These are phyloP conservation scores for Caenorhabditis sulstoni DNA, from an alignment of 2,888 invertebrate species.

Conservation along the genomic window DNA sequence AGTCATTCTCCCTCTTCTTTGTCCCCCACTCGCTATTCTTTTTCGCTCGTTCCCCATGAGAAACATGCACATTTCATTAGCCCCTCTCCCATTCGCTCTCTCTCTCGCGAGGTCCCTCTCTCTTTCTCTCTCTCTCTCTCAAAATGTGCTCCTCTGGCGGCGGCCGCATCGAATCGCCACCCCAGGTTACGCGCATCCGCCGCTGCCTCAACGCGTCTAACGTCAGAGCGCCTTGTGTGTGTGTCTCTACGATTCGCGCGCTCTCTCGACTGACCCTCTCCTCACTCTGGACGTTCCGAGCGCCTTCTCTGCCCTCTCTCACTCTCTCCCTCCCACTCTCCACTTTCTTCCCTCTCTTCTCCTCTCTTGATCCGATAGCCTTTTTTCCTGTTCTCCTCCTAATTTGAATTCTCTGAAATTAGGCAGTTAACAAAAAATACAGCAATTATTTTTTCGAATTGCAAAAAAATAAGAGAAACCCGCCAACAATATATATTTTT, in stretches of 20 bases:
- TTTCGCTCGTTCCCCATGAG: not conserved
- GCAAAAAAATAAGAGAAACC: no score
- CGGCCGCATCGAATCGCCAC: not conserved
- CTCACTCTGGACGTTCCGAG: slow-evolving; percentile 8
- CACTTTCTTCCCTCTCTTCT: slow-evolving; percentile 1
- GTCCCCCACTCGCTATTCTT: not conserved
- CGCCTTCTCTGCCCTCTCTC: not conserved
- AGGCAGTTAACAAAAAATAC: no score
- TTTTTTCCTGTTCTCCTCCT: not conserved
- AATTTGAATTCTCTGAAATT: no score
- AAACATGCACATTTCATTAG: not conserved
- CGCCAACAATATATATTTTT: no score
- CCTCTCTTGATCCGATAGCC: slow-evolving; percentile 15
- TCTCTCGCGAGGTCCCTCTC: not conserved
- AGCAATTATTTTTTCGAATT: no score
- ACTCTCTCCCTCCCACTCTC: slow-evolving; percentile 10
- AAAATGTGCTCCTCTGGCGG: not conserved
- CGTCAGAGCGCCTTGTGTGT: not conserved
- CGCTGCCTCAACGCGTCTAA: slow-evolving; percentile 1
- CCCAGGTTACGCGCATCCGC: slow-evolving; percentile 11
- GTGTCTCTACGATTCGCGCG: not conserved
- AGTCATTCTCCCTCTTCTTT: not conserved
- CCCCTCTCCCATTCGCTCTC: not conserved
- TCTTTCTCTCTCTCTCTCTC: slow-evolving; percentile 11
- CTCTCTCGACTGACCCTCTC: slow-evolving; percentile 10